Evolutionary conservation across 2,888 invertebrate genomes (phyloP).

Genomic region (Eulithis prunata): DNA sequence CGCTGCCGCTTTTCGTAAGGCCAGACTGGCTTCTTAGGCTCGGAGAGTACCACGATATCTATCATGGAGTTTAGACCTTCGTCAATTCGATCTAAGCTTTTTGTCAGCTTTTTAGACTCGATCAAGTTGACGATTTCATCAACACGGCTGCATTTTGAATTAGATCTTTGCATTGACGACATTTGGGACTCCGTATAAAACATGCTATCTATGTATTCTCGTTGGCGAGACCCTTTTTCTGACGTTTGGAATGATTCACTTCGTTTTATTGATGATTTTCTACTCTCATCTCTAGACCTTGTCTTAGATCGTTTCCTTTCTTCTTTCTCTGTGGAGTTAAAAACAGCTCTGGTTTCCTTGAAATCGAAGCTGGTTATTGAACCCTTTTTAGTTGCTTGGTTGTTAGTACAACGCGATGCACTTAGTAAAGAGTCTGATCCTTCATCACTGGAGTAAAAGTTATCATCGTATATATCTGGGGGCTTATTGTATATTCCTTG

Average conservation of each 20-base stretch:
- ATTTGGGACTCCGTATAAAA: slow-evolving; percentile 82
- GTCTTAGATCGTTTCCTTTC: slow-evolving; percentile 66
- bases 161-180: slow-evolving; percentile 63
- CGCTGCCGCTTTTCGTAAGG: slow-evolving; percentile 75
- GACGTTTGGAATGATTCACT: slow-evolving; percentile 80
- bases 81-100: slow-evolving; percentile 91
- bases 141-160: slow-evolving; percentile 66
- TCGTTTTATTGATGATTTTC: slow-evolving; percentile 69
- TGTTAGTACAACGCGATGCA: slow-evolving; percentile 79
- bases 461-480: slow-evolving; percentile 82
- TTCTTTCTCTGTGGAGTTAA: slow-evolving; percentile 83
- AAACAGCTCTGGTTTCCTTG: slow-evolving; percentile 82
- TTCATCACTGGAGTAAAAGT: slow-evolving; percentile 86
- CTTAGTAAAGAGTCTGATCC: slow-evolving; percentile 89
- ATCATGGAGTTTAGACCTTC: slow-evolving; percentile 89
- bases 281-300: slow-evolving; percentile 69
- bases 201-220: slow-evolving; percentile 85
- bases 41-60: slow-evolving; percentile 87
- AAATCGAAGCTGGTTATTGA: slow-evolving; percentile 73
- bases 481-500: slow-evolving; percentile 83
- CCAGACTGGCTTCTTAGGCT: slow-evolving; percentile 75
- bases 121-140: slow-evolving; percentile 82
- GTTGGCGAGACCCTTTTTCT: slow-evolving; percentile 74
- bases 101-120: slow-evolving; percentile 86
- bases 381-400: slow-evolving; percentile 67